phyloP scores from a whole-genome alignment of 2,113 vertebrate species.

The Empidonax alnorum region DNA sequence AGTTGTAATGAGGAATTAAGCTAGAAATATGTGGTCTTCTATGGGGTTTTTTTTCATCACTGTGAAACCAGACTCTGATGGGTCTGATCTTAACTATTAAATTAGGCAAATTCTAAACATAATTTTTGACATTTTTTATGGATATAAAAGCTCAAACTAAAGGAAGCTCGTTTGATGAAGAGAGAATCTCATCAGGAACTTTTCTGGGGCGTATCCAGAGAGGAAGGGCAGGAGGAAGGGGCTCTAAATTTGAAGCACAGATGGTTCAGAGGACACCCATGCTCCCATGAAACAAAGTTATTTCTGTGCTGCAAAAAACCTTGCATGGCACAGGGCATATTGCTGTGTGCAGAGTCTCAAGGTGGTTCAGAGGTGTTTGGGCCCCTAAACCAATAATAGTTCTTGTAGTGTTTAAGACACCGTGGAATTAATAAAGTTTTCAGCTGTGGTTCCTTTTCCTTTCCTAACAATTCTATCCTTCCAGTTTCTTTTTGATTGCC shows the following conservation, averaged over 20 bases:
- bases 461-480: background rate
- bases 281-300: rapidly evolving
- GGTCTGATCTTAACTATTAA: background rate
- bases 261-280: background rate
- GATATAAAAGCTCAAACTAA: background rate
- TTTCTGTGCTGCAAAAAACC: background rate
- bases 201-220: background rate
- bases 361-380: background rate
- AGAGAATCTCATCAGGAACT: background rate
- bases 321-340: background rate
- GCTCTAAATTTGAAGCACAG: background rate
- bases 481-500: background rate
- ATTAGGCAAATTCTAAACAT: background rate
- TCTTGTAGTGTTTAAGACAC: background rate
- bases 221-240: background rate
- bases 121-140: background rate
- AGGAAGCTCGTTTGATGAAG: background rate
- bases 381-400: background rate
- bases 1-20: background rate
- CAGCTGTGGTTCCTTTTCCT: background rate
- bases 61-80: background rate
- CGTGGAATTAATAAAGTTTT: background rate
- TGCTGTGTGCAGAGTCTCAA: background rate
- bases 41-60: background rate
- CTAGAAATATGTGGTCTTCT: background rate